Percentiles rank a stretch among this genome's conserved stretches.
Conservation (phyloP, 1,140 invertebrate genomes). For the Theocolax elegans region DNA sequence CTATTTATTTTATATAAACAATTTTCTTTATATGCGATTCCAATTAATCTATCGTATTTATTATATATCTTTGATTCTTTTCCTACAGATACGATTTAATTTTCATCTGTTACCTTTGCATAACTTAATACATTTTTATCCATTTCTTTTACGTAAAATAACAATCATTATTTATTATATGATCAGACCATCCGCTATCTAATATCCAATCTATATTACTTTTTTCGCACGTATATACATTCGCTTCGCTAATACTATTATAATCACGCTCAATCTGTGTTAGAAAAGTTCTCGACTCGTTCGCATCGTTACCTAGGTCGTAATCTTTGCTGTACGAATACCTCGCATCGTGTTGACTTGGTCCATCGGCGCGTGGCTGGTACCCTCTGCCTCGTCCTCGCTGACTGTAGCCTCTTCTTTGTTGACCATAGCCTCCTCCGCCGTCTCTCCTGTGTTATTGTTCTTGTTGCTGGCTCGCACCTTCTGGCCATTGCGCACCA, state of each 20-base stretch:
- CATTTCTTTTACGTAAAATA: conserved; percentile 42
- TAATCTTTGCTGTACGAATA: conserved; percentile 3
- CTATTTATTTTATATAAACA: conserved; percentile 29
- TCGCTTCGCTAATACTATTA: not conserved
- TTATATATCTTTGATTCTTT: conserved; percentile 39
- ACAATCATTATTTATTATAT: conserved; percentile 43
- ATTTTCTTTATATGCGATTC: conserved; percentile 23
- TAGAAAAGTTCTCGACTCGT: conserved; percentile 1
- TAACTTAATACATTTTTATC: conserved; percentile 45
- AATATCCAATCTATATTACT: conserved; percentile 45
- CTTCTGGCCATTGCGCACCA: no score
- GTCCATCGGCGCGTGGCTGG: conserved; percentile 6
- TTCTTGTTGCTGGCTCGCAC: conserved; percentile 4
- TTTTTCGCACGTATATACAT: conserved; percentile 18
- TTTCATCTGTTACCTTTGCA: conserved; percentile 36
- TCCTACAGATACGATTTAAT: conserved; percentile 38
- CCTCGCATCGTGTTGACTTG: not conserved
- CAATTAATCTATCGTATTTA: conserved; percentile 38
- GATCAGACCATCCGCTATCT: conserved; percentile 45
- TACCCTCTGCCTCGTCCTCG: conserved; percentile 24
- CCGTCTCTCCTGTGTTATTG: conserved; percentile 1
- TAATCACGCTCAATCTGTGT: conserved; percentile 32
- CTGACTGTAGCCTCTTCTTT: not conserved
- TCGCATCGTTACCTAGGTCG: no score
- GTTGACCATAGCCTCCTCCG: conserved; percentile 16